Percentiles rank a stretch among this genome's conserved stretches.
Conservation (phyloP, 2,797 vertebrate genomes). For the Gymnothorax reevesii region DNA sequence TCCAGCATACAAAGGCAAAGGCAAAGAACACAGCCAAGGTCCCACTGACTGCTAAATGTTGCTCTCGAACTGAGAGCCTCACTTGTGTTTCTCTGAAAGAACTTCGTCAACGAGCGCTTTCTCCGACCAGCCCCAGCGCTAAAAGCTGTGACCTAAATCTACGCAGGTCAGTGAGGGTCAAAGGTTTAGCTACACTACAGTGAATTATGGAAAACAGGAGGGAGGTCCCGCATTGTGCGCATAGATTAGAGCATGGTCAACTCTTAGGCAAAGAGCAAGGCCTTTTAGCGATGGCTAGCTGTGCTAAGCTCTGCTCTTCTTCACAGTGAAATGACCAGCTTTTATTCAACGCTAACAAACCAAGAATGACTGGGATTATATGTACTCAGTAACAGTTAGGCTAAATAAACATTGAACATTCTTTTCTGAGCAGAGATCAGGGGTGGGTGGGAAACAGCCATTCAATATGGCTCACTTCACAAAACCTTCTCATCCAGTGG, state of each 20-base stretch:
- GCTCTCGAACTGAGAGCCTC: not conserved
- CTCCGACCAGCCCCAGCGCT: not conserved
- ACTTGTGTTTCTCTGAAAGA: not conserved
- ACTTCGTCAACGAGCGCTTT: not conserved
- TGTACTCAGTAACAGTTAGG: too few species aligned
- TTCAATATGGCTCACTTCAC: constrained; percentile 11
- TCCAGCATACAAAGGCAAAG: not conserved
- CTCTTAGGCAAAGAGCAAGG: not conserved
- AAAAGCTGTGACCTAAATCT: not conserved
- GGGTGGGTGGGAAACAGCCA: not conserved
- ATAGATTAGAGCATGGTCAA: constrained; percentile 28
- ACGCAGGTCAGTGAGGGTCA: not conserved
- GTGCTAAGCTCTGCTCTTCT: not conserved
- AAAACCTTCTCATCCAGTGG: constrained; percentile 1
- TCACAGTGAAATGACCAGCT: too few species aligned
- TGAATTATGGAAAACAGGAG: constrained; percentile 13
- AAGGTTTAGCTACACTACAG: constrained; percentile 26
- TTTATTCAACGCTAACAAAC: too few species aligned
- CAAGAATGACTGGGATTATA: too few species aligned
- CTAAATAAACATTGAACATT: too few species aligned
- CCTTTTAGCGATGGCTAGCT: not conserved
- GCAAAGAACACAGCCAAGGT: not conserved
- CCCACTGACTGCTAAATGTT: not conserved
- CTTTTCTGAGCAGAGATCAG: not conserved
- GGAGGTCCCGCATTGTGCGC: constrained; percentile 24